Conservation (phyloP, 2,888 invertebrate species). For the Proisotoma minuta region DNA sequence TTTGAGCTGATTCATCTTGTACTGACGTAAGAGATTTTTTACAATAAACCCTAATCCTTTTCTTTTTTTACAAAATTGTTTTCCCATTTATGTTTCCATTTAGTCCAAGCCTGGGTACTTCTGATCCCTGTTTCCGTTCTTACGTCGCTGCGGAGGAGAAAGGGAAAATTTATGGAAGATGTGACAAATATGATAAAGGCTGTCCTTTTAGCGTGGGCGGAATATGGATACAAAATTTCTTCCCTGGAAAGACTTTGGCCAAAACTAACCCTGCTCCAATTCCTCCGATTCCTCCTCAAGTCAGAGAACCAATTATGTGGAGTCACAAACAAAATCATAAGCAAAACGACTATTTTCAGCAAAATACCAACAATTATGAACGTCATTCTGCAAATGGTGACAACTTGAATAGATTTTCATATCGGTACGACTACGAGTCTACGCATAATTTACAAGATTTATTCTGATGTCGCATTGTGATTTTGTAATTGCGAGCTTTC, state of each 20-base stretch:
- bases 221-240: slow-evolving; percentile 9
- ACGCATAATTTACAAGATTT: not conserved
- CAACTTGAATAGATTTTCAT: not conserved
- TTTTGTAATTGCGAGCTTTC: no score
- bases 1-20: slow-evolving; percentile 33
- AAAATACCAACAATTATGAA: no score
- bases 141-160: slow-evolving; percentile 25
- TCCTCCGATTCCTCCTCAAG: not conserved
- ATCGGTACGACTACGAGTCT: not conserved
- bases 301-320: not conserved
- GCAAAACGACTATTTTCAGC: not conserved
- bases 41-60: no score
- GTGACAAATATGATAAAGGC: slow-evolving; percentile 1
- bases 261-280: not conserved
- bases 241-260: not conserved
- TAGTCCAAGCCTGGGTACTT: slow-evolving; percentile 28
- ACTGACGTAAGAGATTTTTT: slow-evolving; percentile 23
- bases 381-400: not conserved
- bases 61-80: no score
- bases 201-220: slow-evolving; percentile 10
- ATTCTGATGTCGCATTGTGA: no score
- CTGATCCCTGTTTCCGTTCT: slow-evolving; percentile 22
- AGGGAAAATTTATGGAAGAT: slow-evolving; percentile 19
- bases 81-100: slow-evolving; percentile 1
- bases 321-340: not conserved